Conservation (phyloP, 2,113 vertebrate species). For the Okapia johnstoni region DNA sequence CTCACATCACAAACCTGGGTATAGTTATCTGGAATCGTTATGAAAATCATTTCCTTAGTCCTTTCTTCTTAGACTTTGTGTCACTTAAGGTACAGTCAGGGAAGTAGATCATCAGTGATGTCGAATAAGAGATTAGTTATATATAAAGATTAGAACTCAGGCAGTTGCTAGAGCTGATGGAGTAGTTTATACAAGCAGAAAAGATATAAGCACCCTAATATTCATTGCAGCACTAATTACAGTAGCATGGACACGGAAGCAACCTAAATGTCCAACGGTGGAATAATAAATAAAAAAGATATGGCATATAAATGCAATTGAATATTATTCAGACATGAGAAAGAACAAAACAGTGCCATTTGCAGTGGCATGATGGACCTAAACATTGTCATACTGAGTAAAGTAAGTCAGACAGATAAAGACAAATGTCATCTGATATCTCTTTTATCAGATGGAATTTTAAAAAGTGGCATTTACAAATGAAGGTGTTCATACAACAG, state of each 20-base stretch:
- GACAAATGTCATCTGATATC: not conserved
- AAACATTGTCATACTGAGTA: not conserved
- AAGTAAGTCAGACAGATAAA: not conserved
- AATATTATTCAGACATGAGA: not conserved
- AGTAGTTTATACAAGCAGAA: not conserved
- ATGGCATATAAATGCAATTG: not conserved
- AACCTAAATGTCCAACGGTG: not conserved
- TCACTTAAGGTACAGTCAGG: not conserved
- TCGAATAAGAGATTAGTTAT: not conserved
- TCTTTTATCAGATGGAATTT: not conserved
- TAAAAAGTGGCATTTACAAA: not conserved
- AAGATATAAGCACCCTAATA: not conserved
- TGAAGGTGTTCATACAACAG: not conserved
- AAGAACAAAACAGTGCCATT: not conserved
- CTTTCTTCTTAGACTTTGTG: not conserved
- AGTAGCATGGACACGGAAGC: not conserved
- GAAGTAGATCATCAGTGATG: not conserved
- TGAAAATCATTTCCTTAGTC: not conserved
- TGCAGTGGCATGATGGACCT: not conserved
- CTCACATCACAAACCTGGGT: not conserved
- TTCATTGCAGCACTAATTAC: not conserved
- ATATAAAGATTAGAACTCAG: not conserved
- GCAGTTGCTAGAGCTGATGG: not conserved
- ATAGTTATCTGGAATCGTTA: fast-evolving
- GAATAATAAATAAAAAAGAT: not conserved